Conservation (phyloP, 2,113 vertebrate species). For the Larimichthys polyactis region DNA sequence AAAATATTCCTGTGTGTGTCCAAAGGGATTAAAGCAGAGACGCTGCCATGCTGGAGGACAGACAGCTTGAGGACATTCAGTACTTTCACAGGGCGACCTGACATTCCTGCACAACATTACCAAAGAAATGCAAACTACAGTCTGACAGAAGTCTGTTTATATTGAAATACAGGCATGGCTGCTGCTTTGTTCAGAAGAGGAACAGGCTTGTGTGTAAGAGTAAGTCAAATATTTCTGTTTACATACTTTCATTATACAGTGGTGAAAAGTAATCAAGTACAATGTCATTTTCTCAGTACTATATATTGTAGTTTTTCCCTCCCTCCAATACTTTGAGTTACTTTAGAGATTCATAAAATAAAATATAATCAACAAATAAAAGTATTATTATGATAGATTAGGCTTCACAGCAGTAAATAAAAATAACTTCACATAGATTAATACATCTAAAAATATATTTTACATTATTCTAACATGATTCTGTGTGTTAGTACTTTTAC, state of each 20-base stretch:
- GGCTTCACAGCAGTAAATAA: neutral
- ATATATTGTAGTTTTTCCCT: too few species aligned
- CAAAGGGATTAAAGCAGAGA: neutral
- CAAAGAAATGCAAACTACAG: neutral
- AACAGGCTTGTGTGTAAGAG: constrained; percentile 10
- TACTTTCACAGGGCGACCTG: neutral
- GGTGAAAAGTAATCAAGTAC: too few species aligned
- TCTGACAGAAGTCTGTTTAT: neutral
- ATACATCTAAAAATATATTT: too few species aligned
- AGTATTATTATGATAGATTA: too few species aligned
- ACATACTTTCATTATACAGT: too few species aligned
- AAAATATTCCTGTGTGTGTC: neutral
- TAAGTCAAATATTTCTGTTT: constrained; percentile 6
- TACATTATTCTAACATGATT: neutral
- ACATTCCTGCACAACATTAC: neutral
- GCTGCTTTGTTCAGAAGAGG: constrained; percentile 38
- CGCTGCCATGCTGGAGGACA: neutral
- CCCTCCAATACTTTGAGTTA: neutral
- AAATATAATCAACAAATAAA: neutral
- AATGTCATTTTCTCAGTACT: too few species aligned
- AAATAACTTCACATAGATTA: neutral
- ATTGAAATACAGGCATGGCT: constrained; percentile 24
- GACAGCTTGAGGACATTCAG: constrained; percentile 21
- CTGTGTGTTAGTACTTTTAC: neutral
- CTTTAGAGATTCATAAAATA: neutral